Conservation (phyloP, 2,888 invertebrate genomes). For the Apantesis nais region DNA sequence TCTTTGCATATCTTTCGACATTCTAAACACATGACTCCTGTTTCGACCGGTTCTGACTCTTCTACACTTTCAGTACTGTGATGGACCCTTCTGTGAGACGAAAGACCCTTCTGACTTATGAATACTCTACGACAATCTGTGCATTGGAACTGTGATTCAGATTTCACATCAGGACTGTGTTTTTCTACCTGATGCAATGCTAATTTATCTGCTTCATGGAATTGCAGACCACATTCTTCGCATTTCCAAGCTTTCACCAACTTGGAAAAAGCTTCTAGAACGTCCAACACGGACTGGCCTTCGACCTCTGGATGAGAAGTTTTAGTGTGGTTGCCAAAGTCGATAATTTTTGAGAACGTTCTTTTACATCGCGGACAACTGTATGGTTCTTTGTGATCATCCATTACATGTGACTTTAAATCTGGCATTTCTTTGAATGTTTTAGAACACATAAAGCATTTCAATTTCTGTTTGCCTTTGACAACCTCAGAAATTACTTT, state of each 20-base stretch:
- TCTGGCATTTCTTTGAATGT: slow-evolving; percentile 68
- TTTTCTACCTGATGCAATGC: slow-evolving; percentile 74
- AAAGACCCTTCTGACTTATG: slow-evolving; percentile 72
- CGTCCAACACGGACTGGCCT: slow-evolving; percentile 73
- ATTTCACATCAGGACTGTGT: slow-evolving; percentile 70
- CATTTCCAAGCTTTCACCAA: slow-evolving; percentile 81
- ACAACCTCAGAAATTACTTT: slow-evolving; percentile 78
- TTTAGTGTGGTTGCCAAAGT: slow-evolving; percentile 75
- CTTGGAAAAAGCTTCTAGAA: slow-evolving; percentile 75
- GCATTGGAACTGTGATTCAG: slow-evolving; percentile 72
- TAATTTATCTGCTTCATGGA: slow-evolving; percentile 76
- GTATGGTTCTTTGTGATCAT: slow-evolving; percentile 74
- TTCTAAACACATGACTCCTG: slow-evolving; percentile 75
- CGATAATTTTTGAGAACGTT: slow-evolving; percentile 71
- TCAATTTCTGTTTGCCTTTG: slow-evolving; percentile 71
- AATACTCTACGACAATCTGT: slow-evolving; percentile 76
- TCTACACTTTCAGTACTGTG: slow-evolving; percentile 65
- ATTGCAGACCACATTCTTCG: slow-evolving; percentile 76
- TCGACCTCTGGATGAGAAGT: slow-evolving; percentile 72
- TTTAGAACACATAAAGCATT: slow-evolving; percentile 75
- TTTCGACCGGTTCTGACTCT: slow-evolving; percentile 59
- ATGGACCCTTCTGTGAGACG: slow-evolving; percentile 73
- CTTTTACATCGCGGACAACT: slow-evolving; percentile 70
- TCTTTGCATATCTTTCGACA: slow-evolving; percentile 79
- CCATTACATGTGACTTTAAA: slow-evolving; percentile 75